phyloP scores from a whole-genome alignment of 2,888 invertebrate genomes.

The Pachycephus smyrnensis region DNA sequence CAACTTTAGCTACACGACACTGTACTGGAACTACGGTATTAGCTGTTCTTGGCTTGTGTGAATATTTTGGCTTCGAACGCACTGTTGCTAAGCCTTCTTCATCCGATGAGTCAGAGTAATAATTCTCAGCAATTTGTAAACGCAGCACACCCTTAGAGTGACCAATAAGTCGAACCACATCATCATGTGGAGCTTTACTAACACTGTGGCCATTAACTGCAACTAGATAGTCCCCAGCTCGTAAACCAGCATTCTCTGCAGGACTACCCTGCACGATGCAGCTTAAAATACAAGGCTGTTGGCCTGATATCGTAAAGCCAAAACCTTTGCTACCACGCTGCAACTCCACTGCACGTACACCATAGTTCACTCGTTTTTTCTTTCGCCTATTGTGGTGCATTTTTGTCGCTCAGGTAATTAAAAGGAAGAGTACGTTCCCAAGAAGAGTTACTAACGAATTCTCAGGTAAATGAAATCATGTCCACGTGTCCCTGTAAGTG shows the following conservation, averaged over 20 bases:
- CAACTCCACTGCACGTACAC: constrained; percentile 87
- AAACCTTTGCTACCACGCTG: constrained; percentile 89
- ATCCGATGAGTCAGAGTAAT: constrained; percentile 87
- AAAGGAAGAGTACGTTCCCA: background rate
- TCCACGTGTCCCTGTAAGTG: constrained; percentile 2
- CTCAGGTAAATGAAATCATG: background rate
- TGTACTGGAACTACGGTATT: constrained; percentile 54
- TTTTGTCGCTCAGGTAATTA: constrained; percentile 26
- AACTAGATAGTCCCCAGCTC: constrained; percentile 92
- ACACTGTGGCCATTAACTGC: constrained; percentile 93
- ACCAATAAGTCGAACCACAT: constrained; percentile 92
- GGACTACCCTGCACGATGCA: constrained; percentile 92
- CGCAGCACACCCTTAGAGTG: constrained; percentile 85
- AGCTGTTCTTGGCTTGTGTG: constrained; percentile 66
- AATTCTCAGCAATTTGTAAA: constrained; percentile 88
- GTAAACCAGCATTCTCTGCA: constrained; percentile 89
- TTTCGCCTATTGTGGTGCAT: constrained; percentile 76
- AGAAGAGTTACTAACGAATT: background rate
- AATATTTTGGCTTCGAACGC: constrained; percentile 73
- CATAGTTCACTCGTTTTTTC: constrained; percentile 79
- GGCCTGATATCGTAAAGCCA: constrained; percentile 98
- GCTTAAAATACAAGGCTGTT: constrained; percentile 94
- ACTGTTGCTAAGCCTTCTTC: constrained; percentile 76
- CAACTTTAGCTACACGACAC: constrained; percentile 69
- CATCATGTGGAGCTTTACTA: constrained; percentile 91